Base-by-base conservation (phyloP, 2,113 vertebrate genomes). In the Atherinomorus stipes region DNA sequence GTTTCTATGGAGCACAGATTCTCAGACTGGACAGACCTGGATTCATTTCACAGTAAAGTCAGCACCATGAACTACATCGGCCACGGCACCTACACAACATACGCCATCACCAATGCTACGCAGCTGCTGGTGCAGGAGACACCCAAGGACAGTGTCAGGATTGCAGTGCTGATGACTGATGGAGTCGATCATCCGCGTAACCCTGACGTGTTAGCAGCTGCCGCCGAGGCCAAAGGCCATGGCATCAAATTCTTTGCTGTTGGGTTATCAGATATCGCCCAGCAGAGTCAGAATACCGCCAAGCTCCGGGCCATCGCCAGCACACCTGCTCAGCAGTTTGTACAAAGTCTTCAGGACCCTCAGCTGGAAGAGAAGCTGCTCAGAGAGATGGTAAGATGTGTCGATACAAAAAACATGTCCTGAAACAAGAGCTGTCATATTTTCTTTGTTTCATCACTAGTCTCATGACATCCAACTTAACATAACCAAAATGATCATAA, bases 51-150 rank as follows among this genome's bases (percentile, higher is more conserved):
- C 67, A 66, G 84, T 10, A 79, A 38, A 19, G 84, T 95, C n/a
- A 78, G 6, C 45, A 69, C 74, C 64, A 91, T 96, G 94, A 81
- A 34, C 77, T 93, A 95, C 84, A 96, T 97, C 66, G 96, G 96
- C 37, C 96, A 97, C 0, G 96, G 96, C 61, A 96, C 96, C 26
- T 97, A 96, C 73, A 94, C 96, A 47, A 95, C 95, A 61, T 97
- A 96, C 7, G 96, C 96, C 60, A 90, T 98, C 78, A 90, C 92
- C 84, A 97, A 96, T 57, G 94, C 93, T 58, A 95, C 96, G 0
- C 93, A 91, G 15, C 84, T 97, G 42, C 90, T 98, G 78, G 84
- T 90, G 84, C 86, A 66, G 16, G 94, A 98, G 91, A 94, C 95
- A 2, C 89, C 51, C 10, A 86, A 80, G 25, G 83, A 86, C 53